Evolutionary conservation across 2,797 vertebrate species (phyloP).

Genomic region (Cyclura pinguis): DNA sequence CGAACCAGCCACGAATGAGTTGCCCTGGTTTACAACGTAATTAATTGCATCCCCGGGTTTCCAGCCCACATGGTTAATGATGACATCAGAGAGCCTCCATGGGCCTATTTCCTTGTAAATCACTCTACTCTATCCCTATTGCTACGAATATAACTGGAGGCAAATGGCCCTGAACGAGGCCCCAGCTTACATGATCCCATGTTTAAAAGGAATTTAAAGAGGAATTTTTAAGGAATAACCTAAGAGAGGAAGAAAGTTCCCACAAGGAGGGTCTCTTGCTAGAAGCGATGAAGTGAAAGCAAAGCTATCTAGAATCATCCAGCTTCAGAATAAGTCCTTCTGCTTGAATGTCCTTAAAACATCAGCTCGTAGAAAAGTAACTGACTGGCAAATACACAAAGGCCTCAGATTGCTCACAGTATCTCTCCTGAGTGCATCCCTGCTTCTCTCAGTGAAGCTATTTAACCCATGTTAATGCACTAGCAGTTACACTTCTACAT

Average conservation of each 20-base stretch:
- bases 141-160: not conserved
- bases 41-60: conserved; percentile 32
- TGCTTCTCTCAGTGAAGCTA: not conserved
- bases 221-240: conserved; percentile 26
- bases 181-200: conserved; percentile 14
- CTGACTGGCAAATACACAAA: not conserved
- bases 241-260: not conserved
- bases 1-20: not conserved
- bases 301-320: conserved; percentile 1
- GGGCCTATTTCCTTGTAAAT: conserved; percentile 36
- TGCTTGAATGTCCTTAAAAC: not conserved
- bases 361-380: not conserved
- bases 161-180: conserved; percentile 3
- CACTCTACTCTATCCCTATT: conserved; percentile 8
- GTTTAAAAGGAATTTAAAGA: conserved; percentile 37
- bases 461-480: conserved; percentile 29
- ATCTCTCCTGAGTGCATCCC: accelerated
- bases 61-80: conserved; percentile 39
- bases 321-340: not conserved
- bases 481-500: conserved; percentile 22
- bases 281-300: not conserved
- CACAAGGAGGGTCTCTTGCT: not conserved
- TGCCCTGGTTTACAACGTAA: conserved; percentile 43
- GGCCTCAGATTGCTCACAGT: accelerated
- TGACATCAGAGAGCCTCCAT: conserved; percentile 24